Evolutionary conservation across 1,140 invertebrate genomes (phyloP).

Genomic region (Drosophila punjabiensis): DNA sequence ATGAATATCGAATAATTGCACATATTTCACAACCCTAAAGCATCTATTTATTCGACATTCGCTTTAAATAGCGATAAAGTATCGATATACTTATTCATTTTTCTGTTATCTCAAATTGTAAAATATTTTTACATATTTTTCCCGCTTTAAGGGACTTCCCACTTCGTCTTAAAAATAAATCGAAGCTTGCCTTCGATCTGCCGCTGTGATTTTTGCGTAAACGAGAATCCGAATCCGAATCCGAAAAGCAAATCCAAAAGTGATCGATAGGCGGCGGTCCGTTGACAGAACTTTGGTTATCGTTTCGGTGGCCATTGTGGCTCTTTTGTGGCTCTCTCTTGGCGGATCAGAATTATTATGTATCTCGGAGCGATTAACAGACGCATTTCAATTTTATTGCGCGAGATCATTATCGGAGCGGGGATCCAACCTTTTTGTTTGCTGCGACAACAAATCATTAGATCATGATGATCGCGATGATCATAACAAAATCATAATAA

Average conservation of each 20-base stretch:
- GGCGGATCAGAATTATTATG: conserved; percentile 75
- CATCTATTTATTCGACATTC: background rate
- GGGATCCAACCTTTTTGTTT: conserved; percentile 43
- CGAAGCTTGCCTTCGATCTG: conserved; percentile 16
- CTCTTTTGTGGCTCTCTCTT: conserved; percentile 37
- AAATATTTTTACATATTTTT: no score
- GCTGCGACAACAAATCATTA: conserved; percentile 73
- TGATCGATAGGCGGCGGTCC: conserved; percentile 71
- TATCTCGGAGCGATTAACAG: conserved; percentile 80
- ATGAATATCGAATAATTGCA: no score
- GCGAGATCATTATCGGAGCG: conserved; percentile 74
- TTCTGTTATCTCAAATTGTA: no score
- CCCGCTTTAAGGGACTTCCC: conserved; percentile 18
- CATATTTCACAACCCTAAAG: no score
- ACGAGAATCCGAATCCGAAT: conserved; percentile 29
- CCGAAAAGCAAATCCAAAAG: conserved; percentile 23
- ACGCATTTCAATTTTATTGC: conserved; percentile 83
- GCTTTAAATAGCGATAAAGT: background rate
- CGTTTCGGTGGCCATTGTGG: conserved; percentile 28
- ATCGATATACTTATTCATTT: background rate
- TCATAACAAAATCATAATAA: conserved; percentile 54
- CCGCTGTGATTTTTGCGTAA: conserved; percentile 77
- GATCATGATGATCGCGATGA: conserved; percentile 59
- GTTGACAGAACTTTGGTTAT: conserved; percentile 54
- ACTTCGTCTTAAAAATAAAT: conserved; percentile 1